A percentile compares a stretch with the other conserved stretches of the same genome.
These are phyloP conservation scores for Wiebesia pumilae DNA, from an alignment of 1,140 invertebrate genomes.

Conservation along the genomic window DNA sequence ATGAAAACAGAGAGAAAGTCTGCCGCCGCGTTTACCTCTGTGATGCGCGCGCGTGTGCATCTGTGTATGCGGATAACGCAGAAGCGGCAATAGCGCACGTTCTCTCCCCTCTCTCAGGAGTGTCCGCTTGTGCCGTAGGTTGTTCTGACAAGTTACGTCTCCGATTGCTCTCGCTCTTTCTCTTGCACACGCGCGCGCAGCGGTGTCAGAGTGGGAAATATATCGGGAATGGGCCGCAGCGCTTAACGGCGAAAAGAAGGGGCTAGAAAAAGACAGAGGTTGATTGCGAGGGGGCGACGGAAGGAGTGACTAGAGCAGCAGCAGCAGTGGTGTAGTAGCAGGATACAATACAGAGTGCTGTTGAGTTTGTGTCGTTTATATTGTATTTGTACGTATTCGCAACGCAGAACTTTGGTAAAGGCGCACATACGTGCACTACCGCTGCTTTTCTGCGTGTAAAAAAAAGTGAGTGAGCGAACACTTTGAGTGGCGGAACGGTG, in stretches of 20 bases:
- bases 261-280: background rate
- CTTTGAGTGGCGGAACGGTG: background rate
- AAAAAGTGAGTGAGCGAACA: background rate
- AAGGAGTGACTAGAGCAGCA: background rate
- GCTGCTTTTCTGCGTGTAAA: background rate
- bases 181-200: background rate
- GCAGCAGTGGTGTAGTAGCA: background rate
- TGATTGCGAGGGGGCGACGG: background rate
- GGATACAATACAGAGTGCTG: background rate
- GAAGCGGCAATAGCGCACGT: background rate
- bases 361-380: background rate
- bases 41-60: too few relatives aligned
- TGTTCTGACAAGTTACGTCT: slow-evolving; percentile 28
- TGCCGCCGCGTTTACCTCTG: background rate
- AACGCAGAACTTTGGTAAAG: slow-evolving; percentile 1
- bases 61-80: background rate
- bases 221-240: background rate
- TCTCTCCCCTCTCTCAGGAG: background rate
- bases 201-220: background rate
- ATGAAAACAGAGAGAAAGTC: background rate
- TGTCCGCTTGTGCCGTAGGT: background rate
- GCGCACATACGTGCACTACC: background rate
- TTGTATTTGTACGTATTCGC: slow-evolving; percentile 11
- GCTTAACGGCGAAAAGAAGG: background rate
- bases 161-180: background rate